Conservation (phyloP, 2,113 vertebrate species). For the Haplotaxodon microlepis region DNA sequence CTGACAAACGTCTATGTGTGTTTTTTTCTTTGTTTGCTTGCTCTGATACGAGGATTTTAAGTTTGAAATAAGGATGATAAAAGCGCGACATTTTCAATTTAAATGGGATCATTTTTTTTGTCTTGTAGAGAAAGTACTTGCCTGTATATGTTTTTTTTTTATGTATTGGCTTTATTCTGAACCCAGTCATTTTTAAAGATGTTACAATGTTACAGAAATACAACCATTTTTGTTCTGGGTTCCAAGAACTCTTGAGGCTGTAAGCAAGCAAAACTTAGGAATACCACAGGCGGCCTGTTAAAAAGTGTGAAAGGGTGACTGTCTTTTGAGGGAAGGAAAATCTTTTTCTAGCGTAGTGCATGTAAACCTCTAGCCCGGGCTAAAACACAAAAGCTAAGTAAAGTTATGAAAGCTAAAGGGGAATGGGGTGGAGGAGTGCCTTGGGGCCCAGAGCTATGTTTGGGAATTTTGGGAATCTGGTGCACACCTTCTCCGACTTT, state of each 20-base stretch:
- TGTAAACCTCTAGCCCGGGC: constrained; percentile 8
- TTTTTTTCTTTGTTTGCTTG: neutral
- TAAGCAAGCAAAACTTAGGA: constrained; percentile 7
- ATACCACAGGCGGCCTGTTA: neutral
- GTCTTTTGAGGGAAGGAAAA: neutral
- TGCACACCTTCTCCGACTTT: constrained; percentile 96
- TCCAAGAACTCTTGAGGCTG: neutral
- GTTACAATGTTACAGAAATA: neutral
- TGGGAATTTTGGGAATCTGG: constrained; percentile 23
- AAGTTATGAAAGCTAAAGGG: constrained; percentile 12
- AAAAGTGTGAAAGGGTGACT: neutral
- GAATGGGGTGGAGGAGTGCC: neutral
- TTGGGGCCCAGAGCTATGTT: constrained; percentile 19
- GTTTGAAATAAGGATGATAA: neutral
- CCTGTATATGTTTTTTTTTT: neutral
- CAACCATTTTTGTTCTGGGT: neutral
- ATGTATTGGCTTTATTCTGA: neutral
- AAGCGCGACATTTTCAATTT: fast-evolving
- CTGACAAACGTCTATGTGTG: neutral
- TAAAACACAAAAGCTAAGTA: constrained; percentile 26
- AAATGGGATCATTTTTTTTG: neutral
- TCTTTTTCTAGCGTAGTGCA: neutral
- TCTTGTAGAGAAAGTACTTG: neutral
- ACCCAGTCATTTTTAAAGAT: neutral
- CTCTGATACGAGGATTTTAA: neutral